Conservation (phyloP, 2,113 vertebrate genomes). For the Phalacrocorax brasilianus region DNA sequence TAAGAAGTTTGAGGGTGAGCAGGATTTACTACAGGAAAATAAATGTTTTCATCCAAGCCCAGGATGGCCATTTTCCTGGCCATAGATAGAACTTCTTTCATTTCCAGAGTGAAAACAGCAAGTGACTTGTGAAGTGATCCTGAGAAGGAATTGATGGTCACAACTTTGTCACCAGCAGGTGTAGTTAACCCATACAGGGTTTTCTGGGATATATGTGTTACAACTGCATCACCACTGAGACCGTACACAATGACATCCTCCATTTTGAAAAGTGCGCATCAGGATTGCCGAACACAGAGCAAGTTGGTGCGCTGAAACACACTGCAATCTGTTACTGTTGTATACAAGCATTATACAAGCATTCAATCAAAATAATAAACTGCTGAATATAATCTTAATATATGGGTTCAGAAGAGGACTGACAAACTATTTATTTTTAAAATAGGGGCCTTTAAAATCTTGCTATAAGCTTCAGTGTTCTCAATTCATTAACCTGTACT, state of each 20-base stretch:
- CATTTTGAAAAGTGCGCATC: conserved; percentile 6
- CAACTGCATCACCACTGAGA: not conserved
- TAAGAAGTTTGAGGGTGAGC: not conserved
- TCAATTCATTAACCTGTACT: not conserved
- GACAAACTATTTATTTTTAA: not conserved
- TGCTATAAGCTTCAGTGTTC: not conserved
- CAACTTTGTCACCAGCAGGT: not conserved
- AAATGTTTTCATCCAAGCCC: not conserved
- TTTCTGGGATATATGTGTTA: not conserved
- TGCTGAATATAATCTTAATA: not conserved
- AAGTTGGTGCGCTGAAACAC: not conserved
- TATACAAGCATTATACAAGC: not conserved
- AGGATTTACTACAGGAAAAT: not conserved
- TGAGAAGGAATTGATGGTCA: not conserved
- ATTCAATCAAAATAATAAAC: not conserved
- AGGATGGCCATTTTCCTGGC: not conserved
- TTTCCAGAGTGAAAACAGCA: not conserved
- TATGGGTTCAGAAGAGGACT: not conserved
- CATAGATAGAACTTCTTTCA: not conserved
- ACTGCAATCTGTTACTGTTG: not conserved
- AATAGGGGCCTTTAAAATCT: not conserved
- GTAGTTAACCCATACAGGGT: not conserved
- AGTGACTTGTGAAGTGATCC: not conserved
- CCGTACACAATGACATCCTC: not conserved
- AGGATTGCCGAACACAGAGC: not conserved